Conservation (phyloP, 2,888 invertebrate genomes). For the Drosophila koepferae region DNA sequence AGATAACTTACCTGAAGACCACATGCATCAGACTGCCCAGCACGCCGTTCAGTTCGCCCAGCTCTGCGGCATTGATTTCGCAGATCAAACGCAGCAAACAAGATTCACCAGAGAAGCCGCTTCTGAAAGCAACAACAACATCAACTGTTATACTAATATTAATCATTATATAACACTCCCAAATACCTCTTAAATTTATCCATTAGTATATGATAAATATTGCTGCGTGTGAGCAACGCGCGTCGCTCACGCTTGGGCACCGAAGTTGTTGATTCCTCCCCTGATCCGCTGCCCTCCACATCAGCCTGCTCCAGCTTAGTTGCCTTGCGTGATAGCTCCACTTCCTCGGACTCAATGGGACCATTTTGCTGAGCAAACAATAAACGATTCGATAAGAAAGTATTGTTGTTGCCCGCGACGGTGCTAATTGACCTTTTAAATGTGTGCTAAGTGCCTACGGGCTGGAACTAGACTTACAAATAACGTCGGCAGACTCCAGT, state of each 20-base stretch:
- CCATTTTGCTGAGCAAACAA: constrained; percentile 63
- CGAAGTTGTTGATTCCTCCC: constrained; percentile 12
- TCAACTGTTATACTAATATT: background rate
- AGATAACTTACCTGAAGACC: constrained; percentile 88
- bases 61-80: constrained; percentile 86
- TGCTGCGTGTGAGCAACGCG: constrained; percentile 64
- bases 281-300: constrained; percentile 3
- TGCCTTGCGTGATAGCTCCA: constrained; percentile 61
- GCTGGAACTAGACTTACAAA: constrained; percentile 74
- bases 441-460: constrained; percentile 49
- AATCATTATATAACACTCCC: background rate
- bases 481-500: constrained; percentile 83
- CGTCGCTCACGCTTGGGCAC: constrained; percentile 44
- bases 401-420: constrained; percentile 9
- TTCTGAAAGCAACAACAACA: constrained; percentile 57
- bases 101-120: constrained; percentile 86
- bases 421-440: constrained; percentile 64
- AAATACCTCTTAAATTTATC: constrained; percentile 69
- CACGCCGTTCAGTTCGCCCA: constrained; percentile 87
- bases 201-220: constrained; percentile 73
- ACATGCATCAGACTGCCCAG: constrained; percentile 89
- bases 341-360: constrained; percentile 67
- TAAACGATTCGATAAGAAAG: constrained; percentile 19
- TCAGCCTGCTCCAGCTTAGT: background rate
- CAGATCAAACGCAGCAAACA: constrained; percentile 89